These are phyloP conservation scores for Tetramorium parvispinum DNA, from an alignment of 1,140 invertebrate genomes.

Conservation along the genomic window DNA sequence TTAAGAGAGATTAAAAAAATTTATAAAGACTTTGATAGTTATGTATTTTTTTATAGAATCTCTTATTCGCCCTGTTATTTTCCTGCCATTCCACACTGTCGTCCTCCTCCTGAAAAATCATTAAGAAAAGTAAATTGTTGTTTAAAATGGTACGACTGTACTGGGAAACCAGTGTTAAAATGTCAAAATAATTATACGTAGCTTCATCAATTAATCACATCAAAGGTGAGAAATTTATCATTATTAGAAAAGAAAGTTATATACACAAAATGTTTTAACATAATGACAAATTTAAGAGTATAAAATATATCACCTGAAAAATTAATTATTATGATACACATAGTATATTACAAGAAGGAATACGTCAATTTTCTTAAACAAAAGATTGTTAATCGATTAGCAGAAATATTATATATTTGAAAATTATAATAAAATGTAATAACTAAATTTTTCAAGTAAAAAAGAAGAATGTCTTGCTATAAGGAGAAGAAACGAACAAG, in stretches of 20 bases:
- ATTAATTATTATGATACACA: background rate
- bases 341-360: background rate
- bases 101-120: constrained; percentile 10
- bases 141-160: constrained; percentile 71
- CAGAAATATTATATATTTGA: background rate
- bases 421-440: constrained; percentile 40
- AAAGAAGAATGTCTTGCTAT: constrained; percentile 56
- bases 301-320: background rate
- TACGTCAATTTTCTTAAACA: constrained; percentile 36
- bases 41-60: constrained; percentile 63
- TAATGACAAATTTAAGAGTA: background rate
- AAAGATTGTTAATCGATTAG: constrained; percentile 36
- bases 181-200: constrained; percentile 28
- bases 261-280: background rate
- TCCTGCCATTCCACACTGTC: constrained; percentile 60
- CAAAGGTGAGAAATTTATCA: background rate
- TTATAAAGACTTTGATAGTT: background rate
- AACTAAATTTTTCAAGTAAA: background rate
- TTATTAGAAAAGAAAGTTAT: background rate
- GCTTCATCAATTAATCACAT: background rate
- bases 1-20: background rate
- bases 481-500: constrained; percentile 12
- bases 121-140: constrained; percentile 33
- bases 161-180: constrained; percentile 68
- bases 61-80: constrained; percentile 73